Conservation (phyloP, 2,888 invertebrate genomes). For the Alsophila aescularia region DNA sequence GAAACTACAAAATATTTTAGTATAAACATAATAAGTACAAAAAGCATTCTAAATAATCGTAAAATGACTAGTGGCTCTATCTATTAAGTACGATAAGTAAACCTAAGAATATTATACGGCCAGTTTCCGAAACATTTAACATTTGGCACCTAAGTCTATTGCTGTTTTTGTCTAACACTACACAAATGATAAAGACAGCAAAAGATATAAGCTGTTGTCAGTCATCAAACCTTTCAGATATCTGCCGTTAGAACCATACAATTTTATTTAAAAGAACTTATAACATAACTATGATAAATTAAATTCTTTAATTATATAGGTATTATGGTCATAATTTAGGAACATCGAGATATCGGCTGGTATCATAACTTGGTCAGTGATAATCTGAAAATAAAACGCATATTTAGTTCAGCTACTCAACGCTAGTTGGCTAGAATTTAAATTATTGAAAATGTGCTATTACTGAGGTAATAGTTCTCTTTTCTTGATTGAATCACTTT, state of each 20-base stretch:
- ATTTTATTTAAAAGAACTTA: too few relatives aligned
- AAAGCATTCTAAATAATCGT: slow-evolving; percentile 9
- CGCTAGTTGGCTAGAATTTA: slow-evolving; percentile 11
- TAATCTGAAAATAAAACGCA: slow-evolving; percentile 22
- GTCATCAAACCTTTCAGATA: too few relatives aligned
- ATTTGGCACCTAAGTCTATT: too few relatives aligned
- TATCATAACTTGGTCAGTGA: slow-evolving; percentile 42
- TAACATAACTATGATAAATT: slow-evolving; percentile 12
- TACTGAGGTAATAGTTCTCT: not conserved
- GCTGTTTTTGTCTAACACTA: too few relatives aligned
- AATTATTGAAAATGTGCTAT: too few relatives aligned
- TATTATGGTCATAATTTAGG: slow-evolving; percentile 52
- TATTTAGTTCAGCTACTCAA: slow-evolving; percentile 21
- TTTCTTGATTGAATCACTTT: not conserved
- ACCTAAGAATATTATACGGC: not conserved
- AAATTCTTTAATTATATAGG: slow-evolving; percentile 31
- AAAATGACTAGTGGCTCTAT: slow-evolving; percentile 30
- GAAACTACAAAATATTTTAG: not conserved
- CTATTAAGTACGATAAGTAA: slow-evolving; percentile 29
- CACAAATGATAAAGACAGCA: too few relatives aligned
- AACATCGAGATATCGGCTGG: slow-evolving; percentile 68
- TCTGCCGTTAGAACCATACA: too few relatives aligned
- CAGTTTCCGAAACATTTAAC: too few relatives aligned
- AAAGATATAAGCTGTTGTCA: too few relatives aligned
- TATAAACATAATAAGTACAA: slow-evolving; percentile 17